Percentiles rank a stretch among this genome's conserved stretches.
Evolutionary conservation across 2,888 invertebrate species (phyloP).

Genomic region (Villa cingulata): DNA sequence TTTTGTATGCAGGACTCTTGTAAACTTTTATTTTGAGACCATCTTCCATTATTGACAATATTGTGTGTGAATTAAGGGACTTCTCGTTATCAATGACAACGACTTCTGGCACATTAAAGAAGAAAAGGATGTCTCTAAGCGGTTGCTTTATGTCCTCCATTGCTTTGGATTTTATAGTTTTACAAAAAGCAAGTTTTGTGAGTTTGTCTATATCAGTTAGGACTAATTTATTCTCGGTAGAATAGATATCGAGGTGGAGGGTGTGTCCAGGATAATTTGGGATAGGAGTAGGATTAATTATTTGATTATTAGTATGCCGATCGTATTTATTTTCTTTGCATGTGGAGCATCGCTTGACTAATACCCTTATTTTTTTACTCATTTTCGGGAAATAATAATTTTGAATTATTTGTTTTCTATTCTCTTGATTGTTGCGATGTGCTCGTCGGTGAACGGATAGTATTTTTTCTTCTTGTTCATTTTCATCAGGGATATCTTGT

Average conservation of each 20-base stretch:
- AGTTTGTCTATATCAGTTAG: constrained; percentile 8
- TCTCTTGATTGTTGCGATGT: not conserved
- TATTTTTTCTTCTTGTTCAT: constrained; percentile 4
- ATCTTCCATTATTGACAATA: constrained; percentile 6
- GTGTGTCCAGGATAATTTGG: too few relatives aligned
- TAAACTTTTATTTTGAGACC: constrained; percentile 11
- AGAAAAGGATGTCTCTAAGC: constrained; percentile 1
- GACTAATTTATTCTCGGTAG: too few relatives aligned
- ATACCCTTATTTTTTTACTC: too few relatives aligned
- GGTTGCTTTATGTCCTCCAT: constrained; percentile 3
- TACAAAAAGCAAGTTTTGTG: constrained; percentile 9
- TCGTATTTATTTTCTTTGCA: too few relatives aligned
- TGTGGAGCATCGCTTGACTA: too few relatives aligned
- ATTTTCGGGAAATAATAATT: too few relatives aligned
- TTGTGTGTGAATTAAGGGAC: constrained; percentile 2
- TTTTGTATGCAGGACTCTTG: constrained; percentile 12
- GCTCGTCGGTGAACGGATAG: constrained; percentile 1
- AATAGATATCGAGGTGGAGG: too few relatives aligned
- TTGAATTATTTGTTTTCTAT: too few relatives aligned
- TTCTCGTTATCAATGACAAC: constrained; percentile 7
- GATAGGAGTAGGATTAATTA: too few relatives aligned
- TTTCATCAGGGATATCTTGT: constrained; percentile 2
- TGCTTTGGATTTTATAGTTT: constrained; percentile 5
- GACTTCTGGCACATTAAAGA: too few relatives aligned
- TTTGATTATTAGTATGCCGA: too few relatives aligned